Evolutionary conservation across 2,113 vertebrate genomes (phyloP).

Genomic region (Lucifuga dentata): DNA sequence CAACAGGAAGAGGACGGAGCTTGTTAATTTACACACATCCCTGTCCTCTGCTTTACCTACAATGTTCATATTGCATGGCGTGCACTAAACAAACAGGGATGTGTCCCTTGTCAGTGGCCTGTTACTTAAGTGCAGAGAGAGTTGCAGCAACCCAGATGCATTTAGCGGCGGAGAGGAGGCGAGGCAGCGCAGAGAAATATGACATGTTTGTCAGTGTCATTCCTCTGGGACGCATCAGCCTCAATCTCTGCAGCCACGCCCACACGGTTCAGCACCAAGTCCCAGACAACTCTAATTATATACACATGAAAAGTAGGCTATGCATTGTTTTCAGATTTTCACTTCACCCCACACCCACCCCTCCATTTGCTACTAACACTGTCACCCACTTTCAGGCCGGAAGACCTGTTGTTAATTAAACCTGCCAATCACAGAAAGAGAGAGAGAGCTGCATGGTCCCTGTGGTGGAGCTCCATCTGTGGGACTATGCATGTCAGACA

Average conservation of each 20-base stretch:
- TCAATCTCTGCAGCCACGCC: slow-evolving; percentile 39
- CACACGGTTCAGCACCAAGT: slow-evolving; percentile 2
- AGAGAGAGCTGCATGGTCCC: no score
- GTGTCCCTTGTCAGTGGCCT: background rate
- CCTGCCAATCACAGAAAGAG: slow-evolving; percentile 64
- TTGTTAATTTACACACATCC: slow-evolving; percentile 1
- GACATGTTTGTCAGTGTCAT: slow-evolving; percentile 56
- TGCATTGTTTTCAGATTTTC: slow-evolving; percentile 61
- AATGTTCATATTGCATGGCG: background rate
- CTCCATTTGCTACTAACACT: slow-evolving; percentile 32
- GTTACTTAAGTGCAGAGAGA: background rate
- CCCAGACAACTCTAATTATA: slow-evolving; percentile 68
- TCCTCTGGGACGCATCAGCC: slow-evolving; percentile 33
- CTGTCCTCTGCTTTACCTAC: background rate
- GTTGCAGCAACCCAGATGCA: background rate
- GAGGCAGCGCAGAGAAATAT: slow-evolving; percentile 10
- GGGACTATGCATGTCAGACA: no score
- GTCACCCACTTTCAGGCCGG: slow-evolving; percentile 60
- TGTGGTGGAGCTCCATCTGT: no score
- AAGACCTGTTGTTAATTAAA: slow-evolving; percentile 74
- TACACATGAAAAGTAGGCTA: slow-evolving; percentile 72
- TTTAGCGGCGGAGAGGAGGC: background rate
- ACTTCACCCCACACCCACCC: background rate
- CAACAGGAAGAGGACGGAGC: no score
- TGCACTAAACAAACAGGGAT: background rate